Evolutionary conservation across 2,888 invertebrate species (phyloP), one percentile per base, ranked within the genome.

Genomic region (Bellardia bayeri): DNA sequence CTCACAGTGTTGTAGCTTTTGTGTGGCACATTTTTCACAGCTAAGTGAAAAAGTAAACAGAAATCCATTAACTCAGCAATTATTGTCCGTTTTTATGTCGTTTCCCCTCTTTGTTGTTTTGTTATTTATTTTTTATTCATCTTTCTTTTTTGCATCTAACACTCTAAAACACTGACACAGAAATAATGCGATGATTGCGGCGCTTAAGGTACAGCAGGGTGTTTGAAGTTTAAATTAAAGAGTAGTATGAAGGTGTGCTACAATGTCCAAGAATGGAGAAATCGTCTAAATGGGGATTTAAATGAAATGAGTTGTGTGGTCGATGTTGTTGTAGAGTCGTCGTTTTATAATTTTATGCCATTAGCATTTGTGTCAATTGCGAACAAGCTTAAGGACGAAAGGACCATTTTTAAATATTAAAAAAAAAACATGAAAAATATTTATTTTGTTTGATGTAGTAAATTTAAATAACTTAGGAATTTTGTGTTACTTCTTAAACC

Each of bases 21-120:
- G 69, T 81, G 54, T 61, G 71, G 40, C 86, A 83, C 63, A 82
- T 79, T 87, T 88, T 87, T 85, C 80, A 89, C 85, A 86, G 90
- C 90, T 91, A 91, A 91, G 91, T 91, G 91, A 90, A 92, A 91
- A 92, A 92, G 92, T 92, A 91, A 91, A 91, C 91, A 91, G 91
- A 92, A 92, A 91, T 92, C 91, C 91, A 91, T 91, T 92, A 92
- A 92, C 91, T 90, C 88, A 89, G 91, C 91, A 91, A 92, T 91
- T 92, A 91, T 91, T 91, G 92, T 78, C 69, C 68, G 74, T 71
- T 79, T 74, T 81, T 54, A 40, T 42, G 63, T 37, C n/a, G 42
- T 63, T 80, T 76, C 45, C 14, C n/a, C n/a, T 69, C 40, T 3
- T 56, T 51, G 0, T 33, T 33, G 11, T 78, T 61, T 45, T 66